A percentile compares a stretch with the other conserved stretches of the same genome.
These are phyloP conservation scores for Colaptes auratus DNA, from an alignment of 2,113 vertebrate genomes.

Conservation along the genomic window DNA sequence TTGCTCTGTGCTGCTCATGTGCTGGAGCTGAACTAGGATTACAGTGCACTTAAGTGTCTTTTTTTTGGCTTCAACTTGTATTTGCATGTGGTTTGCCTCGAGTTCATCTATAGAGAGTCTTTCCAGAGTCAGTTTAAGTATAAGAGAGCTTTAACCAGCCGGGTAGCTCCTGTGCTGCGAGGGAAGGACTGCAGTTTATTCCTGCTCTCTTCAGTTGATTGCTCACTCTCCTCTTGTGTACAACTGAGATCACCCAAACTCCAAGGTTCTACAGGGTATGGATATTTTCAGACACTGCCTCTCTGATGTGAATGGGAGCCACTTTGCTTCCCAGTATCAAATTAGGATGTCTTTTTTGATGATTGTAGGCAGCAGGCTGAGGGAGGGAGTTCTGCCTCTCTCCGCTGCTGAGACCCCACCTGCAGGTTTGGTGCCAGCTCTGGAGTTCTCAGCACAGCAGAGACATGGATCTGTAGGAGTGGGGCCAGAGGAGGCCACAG, in stretches of 20 bases:
- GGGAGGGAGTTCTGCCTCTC: too few relatives aligned
- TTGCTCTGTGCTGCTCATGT: not conserved
- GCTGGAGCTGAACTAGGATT: not conserved
- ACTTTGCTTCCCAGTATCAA: not conserved
- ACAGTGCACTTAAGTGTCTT: not conserved
- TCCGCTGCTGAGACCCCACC: too few relatives aligned
- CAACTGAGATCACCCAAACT: not conserved
- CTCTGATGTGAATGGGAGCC: not conserved
- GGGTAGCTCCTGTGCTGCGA: not conserved
- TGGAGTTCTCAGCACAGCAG: too few relatives aligned
- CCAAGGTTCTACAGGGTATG: not conserved
- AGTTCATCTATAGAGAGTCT: not conserved
- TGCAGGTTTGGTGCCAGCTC: too few relatives aligned
- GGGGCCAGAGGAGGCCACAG: too few relatives aligned
- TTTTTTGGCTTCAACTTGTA: not conserved
- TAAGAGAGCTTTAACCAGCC: not conserved
- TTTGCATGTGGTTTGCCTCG: not conserved
- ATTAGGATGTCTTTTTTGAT: not conserved
- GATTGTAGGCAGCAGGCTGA: not conserved
- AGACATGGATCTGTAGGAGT: too few relatives aligned
- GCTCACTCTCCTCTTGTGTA: accelerated
- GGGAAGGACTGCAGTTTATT: not conserved
- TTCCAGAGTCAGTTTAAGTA: not conserved
- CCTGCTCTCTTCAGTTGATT: not conserved
- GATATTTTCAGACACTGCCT: not conserved